A percentile compares a stretch with the other conserved stretches of the same genome.
Conservation (phyloP, 1,140 invertebrate genomes). For the Drosophila bocki region DNA sequence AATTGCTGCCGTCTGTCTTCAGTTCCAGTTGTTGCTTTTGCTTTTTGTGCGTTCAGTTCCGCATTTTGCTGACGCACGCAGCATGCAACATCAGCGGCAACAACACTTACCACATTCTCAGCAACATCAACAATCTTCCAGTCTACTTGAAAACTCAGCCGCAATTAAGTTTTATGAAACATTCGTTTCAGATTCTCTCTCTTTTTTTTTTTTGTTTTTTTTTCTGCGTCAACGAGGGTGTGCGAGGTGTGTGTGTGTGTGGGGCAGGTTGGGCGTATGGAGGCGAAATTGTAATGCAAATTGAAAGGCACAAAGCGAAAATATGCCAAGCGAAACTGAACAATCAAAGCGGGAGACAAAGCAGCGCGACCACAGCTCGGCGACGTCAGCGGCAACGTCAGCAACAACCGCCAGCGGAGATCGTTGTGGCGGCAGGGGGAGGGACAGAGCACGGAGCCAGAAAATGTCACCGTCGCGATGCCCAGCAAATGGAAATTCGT, state of each 20-base stretch:
- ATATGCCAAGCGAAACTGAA: conserved; percentile 56
- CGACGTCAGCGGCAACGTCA: conserved; percentile 35
- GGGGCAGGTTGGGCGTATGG: conserved; percentile 39
- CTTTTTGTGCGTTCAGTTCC: conserved; percentile 30
- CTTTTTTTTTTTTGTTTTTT: conserved; percentile 5
- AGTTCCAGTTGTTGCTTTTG: conserved; percentile 11
- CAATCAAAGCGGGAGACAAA: conserved; percentile 71
- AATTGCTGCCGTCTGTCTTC: conserved; percentile 21
- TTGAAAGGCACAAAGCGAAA: conserved; percentile 78
- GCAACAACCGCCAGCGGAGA: conserved; percentile 10
- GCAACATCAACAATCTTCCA: conserved; percentile 18
- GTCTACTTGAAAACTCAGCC: conserved; percentile 22
- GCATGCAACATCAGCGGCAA: conserved; percentile 44
- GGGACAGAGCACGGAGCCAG: conserved; percentile 33
- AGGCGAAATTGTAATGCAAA: conserved; percentile 74
- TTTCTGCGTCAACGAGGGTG: conserved; percentile 31
- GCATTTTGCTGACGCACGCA: conserved; percentile 46
- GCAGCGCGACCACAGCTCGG: conserved; percentile 25
- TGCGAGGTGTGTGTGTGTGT: conserved; percentile 4
- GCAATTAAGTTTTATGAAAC: conserved; percentile 62
- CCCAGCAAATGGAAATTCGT: conserved; percentile 45
- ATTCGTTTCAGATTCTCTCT: conserved; percentile 19
- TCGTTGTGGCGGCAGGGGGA: not conserved
- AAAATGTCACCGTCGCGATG: conserved; percentile 47
- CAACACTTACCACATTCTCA: conserved; percentile 16